Base-by-base conservation (phyloP, 2,797 vertebrate genomes). In the Pantherophis vulpinus region DNA sequence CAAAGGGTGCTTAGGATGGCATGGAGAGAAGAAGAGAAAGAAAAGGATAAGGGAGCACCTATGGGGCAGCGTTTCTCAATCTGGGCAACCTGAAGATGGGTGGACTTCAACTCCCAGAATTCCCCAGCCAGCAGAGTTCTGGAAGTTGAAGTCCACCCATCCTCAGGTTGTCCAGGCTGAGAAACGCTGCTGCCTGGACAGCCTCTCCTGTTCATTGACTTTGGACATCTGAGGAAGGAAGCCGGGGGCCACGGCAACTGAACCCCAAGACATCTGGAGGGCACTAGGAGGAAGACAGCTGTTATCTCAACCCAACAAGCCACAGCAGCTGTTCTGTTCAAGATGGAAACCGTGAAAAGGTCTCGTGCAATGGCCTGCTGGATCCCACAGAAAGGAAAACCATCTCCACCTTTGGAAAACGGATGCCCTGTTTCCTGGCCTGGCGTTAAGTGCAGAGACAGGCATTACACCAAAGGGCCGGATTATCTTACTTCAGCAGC, bases 401-500 rank as follows among this genome's bases (percentile, higher is more conserved):
- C 74, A 4, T 11, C 37, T 42, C 74, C 42, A 23, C 37, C 74
- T 42, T 79, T 79, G 37, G 37, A 23, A 42, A 42, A 11, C 37
- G 1, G 32, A 37, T 37, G 70, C 70, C 74, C 37, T 4, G 1
- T 74, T 37, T 12, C 54, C 20, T 27, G 1, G 11, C 25, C 7
- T 13, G 23, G 2, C 42, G 74, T n/a, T 51, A 47, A 25, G 27
- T 16, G 51, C 47, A 63, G 37, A 51, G 13, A n/a, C 7, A 12
- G 25, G 18, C n/a, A 11, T 16, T 42, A 1, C 2, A 32, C 66
- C 20, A 16, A 23, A 14, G 59, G 47, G 55, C 16, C 2, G 18
- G 55, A 4, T 47, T 12, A 1, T 56, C 27, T 88, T n/a, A 99
- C 99, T 98, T 99, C 99, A 3, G 98, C 99, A 12, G 98, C 98